A percentile compares a stretch with the other conserved stretches of the same genome.
Conservation (phyloP, 2,113 vertebrate species). For the Ctenomys sociabilis region DNA sequence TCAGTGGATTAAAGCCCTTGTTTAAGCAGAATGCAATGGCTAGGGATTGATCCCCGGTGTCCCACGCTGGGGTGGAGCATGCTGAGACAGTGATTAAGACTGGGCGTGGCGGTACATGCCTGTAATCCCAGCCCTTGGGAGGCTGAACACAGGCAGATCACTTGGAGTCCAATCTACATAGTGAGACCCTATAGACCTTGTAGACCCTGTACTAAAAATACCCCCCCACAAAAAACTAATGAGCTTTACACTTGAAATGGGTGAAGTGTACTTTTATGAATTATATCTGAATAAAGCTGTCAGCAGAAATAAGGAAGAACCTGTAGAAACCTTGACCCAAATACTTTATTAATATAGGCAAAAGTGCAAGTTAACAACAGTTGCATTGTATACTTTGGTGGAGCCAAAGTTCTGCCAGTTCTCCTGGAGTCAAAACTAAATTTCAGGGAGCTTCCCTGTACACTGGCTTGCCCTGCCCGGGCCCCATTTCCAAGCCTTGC, state of each 20-base stretch:
- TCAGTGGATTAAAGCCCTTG: too few species aligned
- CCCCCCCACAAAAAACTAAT: not conserved
- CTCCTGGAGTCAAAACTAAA: conserved; percentile 44
- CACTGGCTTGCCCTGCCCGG: not conserved
- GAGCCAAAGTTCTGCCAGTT: not conserved
- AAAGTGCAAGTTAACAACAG: conserved; percentile 58
- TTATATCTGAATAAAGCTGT: conserved; percentile 12
- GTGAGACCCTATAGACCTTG: too few species aligned
- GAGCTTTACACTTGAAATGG: not conserved
- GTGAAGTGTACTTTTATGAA: not conserved
- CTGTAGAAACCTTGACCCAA: not conserved
- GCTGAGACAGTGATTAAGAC: too few species aligned
- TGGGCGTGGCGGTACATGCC: too few species aligned
- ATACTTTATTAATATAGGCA: not conserved
- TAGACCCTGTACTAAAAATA: too few species aligned
- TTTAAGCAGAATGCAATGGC: too few species aligned
- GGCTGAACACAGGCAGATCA: too few species aligned
- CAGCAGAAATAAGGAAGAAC: conserved; percentile 36
- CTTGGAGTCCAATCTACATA: too few species aligned
- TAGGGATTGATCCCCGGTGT: too few species aligned
- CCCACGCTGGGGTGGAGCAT: too few species aligned
- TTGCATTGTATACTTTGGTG: not conserved
- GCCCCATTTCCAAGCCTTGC: not conserved
- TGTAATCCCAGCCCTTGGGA: too few species aligned
- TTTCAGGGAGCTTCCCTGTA: not conserved